Conservation (phyloP, 2,888 invertebrate species). For the Masnerella sp. region DNA sequence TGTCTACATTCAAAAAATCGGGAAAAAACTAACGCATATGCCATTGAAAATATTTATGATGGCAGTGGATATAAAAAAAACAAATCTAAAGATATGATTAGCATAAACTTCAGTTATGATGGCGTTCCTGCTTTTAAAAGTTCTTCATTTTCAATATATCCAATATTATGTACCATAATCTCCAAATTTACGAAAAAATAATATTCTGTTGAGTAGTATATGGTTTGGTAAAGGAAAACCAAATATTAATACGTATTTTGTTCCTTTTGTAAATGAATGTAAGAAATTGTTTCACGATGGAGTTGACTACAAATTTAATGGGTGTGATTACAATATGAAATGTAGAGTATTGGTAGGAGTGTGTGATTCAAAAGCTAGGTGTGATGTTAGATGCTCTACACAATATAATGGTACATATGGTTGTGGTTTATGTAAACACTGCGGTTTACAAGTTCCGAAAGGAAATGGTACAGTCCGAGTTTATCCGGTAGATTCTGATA, state of each 20-base stretch:
- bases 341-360: conserved; percentile 27
- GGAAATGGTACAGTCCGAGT: conserved; percentile 34
- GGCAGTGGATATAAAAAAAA: conserved; percentile 34
- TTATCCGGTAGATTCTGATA: conserved; percentile 34
- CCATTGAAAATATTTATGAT: conserved; percentile 55
- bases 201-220: conserved; percentile 9
- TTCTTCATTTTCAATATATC: conserved; percentile 28
- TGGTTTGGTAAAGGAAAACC: conserved; percentile 46
- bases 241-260: conserved; percentile 38
- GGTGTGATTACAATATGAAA: conserved; percentile 30
- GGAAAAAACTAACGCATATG: conserved; percentile 24
- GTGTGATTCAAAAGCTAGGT: conserved; percentile 47
- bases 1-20: conserved; percentile 24
- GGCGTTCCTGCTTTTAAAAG: conserved; percentile 40
- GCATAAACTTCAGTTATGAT: conserved; percentile 50
- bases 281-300: conserved; percentile 27
- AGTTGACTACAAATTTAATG: conserved; percentile 37
- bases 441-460: too few species aligned
- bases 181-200: background rate
- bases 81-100: conserved; percentile 22
- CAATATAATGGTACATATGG: conserved; percentile 53
- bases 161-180: conserved; percentile 36
- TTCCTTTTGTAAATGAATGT: conserved; percentile 47
- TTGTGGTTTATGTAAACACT: conserved; percentile 47
- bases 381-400: conserved; percentile 13